Conservation (phyloP, 1,140 invertebrate species). For the Ceratitis capitata region DNA sequence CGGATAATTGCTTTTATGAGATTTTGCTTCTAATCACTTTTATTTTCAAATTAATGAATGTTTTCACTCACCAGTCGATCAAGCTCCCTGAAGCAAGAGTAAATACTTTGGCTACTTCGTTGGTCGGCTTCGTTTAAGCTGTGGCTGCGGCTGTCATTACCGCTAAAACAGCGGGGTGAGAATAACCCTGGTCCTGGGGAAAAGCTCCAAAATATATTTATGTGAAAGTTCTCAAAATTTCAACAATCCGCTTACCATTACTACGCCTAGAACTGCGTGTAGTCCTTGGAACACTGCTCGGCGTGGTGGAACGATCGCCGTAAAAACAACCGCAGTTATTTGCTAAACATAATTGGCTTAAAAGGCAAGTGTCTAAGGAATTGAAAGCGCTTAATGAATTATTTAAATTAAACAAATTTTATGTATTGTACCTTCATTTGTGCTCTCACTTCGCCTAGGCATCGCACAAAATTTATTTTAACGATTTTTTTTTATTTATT, state of each 20-base stretch:
- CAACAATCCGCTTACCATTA: background rate
- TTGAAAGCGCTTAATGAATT: background rate
- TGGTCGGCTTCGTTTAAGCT: background rate
- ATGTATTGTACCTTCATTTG: background rate
- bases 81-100: slow-evolving; percentile 1
- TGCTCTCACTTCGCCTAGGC: background rate
- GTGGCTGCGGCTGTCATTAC: background rate
- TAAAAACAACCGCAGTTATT: background rate
- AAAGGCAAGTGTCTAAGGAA: background rate
- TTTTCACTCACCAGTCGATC: slow-evolving; percentile 6
- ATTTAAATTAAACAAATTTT: background rate
- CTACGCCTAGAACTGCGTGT: background rate
- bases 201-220: too few relatives aligned
- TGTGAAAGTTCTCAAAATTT: too few relatives aligned
- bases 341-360: background rate
- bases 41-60: background rate
- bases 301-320: background rate
- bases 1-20: too few relatives aligned
- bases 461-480: background rate
- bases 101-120: background rate
- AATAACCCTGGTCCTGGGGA: background rate
- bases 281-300: background rate
- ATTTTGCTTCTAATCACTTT: background rate
- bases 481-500: background rate
- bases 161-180: background rate